Percentiles rank a stretch among this genome's conserved stretches.
These are phyloP conservation scores for Lasiurus cinereus DNA, from an alignment of 2,113 vertebrate genomes.

Conservation along the genomic window DNA sequence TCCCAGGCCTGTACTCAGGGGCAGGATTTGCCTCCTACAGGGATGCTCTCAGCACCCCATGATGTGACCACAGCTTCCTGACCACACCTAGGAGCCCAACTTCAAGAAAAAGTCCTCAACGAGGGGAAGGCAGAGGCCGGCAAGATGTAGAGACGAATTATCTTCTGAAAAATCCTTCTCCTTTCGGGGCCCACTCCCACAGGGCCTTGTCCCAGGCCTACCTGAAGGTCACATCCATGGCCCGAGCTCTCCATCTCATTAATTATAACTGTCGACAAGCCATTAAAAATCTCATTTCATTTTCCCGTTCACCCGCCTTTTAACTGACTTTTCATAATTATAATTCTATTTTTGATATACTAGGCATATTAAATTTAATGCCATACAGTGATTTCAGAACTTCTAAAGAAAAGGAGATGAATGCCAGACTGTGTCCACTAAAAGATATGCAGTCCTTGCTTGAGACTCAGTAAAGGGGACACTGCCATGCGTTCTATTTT, in stretches of 20 bases:
- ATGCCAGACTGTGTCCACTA: neutral
- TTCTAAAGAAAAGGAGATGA: constrained; percentile 57
- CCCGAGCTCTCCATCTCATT: constrained; percentile 63
- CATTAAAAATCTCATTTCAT: constrained; percentile 82
- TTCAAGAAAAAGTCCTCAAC: neutral
- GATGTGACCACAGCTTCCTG: neutral
- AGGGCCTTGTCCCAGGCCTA: neutral
- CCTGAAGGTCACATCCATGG: constrained; percentile 64
- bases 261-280: constrained; percentile 74
- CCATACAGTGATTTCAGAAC: constrained; percentile 45
- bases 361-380: constrained; percentile 74
- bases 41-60: neutral
- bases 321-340: constrained; percentile 80
- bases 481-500: neutral
- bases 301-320: constrained; percentile 68
- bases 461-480: neutral
- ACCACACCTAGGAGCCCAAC: rapidly evolving
- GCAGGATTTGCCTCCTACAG: neutral
- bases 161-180: neutral
- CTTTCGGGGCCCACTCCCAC: neutral
- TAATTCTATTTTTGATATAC: constrained; percentile 79
- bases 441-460: neutral
- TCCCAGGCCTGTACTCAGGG: rapidly evolving
- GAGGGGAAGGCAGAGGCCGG: rapidly evolving
- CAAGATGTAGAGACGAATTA: rapidly evolving